Percentiles rank a stretch among this genome's conserved stretches.
phyloP scores from a whole-genome alignment of 2,113 vertebrate species.

The Nannobrachium achirus region DNA sequence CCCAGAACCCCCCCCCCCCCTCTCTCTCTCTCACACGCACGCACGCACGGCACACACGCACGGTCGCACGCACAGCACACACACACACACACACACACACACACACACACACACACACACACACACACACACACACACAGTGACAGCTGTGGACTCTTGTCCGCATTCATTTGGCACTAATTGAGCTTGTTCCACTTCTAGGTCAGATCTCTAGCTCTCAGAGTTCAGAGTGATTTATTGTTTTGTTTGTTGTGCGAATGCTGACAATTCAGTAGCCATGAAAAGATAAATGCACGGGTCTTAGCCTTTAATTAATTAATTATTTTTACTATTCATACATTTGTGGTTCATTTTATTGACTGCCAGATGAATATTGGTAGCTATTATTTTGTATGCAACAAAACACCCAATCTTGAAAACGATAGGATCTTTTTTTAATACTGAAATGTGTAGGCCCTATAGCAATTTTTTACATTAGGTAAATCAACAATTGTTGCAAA shows the following conservation, averaged over 20 bases:
- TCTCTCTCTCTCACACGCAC: too few relatives aligned
- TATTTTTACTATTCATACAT: conserved; percentile 4
- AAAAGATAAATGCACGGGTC: conserved; percentile 6
- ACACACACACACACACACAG: conserved; percentile 5
- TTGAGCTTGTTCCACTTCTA: conserved; percentile 45
- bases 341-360: neutral
- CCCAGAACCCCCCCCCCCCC: too few relatives aligned
- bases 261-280: conserved; percentile 13
- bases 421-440: neutral
- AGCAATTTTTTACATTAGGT: too few relatives aligned
- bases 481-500: too few relatives aligned
- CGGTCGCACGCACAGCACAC: conserved; percentile 26
- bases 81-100: conserved; percentile 46
- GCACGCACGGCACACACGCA: neutral
- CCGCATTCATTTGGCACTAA: conserved; percentile 54
- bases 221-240: too few relatives aligned
- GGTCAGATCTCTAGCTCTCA: conserved; percentile 1
- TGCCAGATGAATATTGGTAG: conserved; percentile 1
- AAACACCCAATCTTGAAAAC: neutral
- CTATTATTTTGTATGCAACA: conserved; percentile 6
- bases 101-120: neutral
- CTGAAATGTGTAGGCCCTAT: too few relatives aligned
- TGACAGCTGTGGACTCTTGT: conserved; percentile 47
- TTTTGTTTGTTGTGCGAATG: conserved; percentile 24
- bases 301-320: neutral